Base-by-base conservation (phyloP, 2,888 invertebrate species). In the Physocephala rufipes region DNA sequence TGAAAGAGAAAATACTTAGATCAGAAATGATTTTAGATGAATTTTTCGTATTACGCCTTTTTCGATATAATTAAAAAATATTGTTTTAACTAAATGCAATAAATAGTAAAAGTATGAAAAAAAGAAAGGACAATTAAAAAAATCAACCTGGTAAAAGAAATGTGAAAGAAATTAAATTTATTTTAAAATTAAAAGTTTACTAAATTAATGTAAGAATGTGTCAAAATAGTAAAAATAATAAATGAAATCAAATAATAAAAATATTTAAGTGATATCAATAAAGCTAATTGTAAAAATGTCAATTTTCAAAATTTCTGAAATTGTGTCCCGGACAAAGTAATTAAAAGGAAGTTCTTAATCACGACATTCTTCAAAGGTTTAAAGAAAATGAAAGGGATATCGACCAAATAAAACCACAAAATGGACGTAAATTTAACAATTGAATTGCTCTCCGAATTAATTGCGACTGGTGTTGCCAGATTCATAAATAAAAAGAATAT, bases 181-280 rank as follows among this genome's bases (percentile, higher is more conserved):
- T 47, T 21, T 13, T 28, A 51, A 49, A 28, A 53, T 28, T 30
- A 49, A 70, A 49, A 28, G 30, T 19, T 49, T 45, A 62, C 16
- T 30, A 36, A 61, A 66, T 53, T 30, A 66, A 36, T 30, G 55
- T 28, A 66, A 66, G 19, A 63, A 36, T 30, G 53, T 66, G 30
- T 51, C 43, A 63, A 70, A 63, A 59, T 36, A 55, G 43, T 36
- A 15, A 70, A 69, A 62, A 30, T 59, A 65, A 61, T 66, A 1
- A 55, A 64, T 24, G 55, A 70, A 47, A n/a, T 61, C 26, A 58
- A 24, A 24, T 19, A 30, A 51, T 26, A 26, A 66, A 24, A 66
- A 71, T 62, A 53, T 43, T 51, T 30, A 62, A 55, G 36, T 19
- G 62, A 63, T 16, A 62, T 36, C 24, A 67, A 24, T 24, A 49